A percentile compares a stretch with the other conserved stretches of the same genome.
Evolutionary conservation across 1,140 invertebrate species (phyloP).

Genomic region (Drusus annulatus): DNA sequence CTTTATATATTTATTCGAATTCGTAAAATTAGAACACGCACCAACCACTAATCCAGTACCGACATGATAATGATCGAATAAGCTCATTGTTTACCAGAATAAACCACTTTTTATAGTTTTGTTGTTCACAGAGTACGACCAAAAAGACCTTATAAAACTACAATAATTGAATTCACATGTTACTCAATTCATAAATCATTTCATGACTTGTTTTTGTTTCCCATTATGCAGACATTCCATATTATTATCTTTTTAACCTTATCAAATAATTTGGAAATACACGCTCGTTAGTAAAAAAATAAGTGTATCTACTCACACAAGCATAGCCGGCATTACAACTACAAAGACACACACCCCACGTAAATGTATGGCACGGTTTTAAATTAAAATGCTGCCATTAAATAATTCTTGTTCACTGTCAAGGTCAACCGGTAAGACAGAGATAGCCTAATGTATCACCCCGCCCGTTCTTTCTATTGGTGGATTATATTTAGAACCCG

Average conservation of each 20-base stretch:
- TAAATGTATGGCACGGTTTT: slow-evolving; percentile 32
- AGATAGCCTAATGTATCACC: slow-evolving; percentile 44
- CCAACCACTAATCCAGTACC: too few species aligned
- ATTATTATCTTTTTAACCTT: neutral
- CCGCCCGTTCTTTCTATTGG: slow-evolving; percentile 8
- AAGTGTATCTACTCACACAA: too few species aligned
- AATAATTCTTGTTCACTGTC: slow-evolving; percentile 58
- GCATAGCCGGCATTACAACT: neutral
- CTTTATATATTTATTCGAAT: too few species aligned
- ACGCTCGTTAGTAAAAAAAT: neutral
- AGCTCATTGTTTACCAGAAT: too few species aligned
- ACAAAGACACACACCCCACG: neutral
- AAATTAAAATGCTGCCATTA: slow-evolving; percentile 49
- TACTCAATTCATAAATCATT: slow-evolving; percentile 6
- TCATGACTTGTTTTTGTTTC: slow-evolving; percentile 22
- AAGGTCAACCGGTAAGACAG: slow-evolving; percentile 56
- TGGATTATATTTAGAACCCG: slow-evolving; percentile 32
- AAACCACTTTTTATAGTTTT: too few species aligned
- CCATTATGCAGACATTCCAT: neutral
- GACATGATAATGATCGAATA: too few species aligned
- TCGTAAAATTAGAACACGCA: too few species aligned
- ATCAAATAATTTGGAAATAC: neutral
- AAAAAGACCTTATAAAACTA: too few species aligned
- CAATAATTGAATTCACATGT: too few species aligned
- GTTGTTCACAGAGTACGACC: too few species aligned